phyloP scores from a whole-genome alignment of 1,140 invertebrate species.

The Anoplophora glabripennis region DNA sequence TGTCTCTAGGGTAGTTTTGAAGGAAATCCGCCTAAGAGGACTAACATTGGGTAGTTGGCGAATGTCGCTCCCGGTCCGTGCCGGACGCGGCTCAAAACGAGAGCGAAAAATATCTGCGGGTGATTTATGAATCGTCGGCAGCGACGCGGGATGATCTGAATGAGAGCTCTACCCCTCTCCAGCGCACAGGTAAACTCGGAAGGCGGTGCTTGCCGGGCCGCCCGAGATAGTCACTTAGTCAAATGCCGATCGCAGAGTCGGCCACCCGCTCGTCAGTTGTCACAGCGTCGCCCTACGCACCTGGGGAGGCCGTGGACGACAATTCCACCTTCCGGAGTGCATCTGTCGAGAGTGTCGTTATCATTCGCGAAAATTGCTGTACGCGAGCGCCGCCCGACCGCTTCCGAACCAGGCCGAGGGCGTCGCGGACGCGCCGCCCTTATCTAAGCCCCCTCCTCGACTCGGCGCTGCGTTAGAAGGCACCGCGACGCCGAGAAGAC shows the following conservation, averaged over 20 bases:
- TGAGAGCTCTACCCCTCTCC: slow-evolving; percentile 33
- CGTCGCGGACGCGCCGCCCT: slow-evolving; percentile 46
- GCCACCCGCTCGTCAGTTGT: slow-evolving; percentile 33
- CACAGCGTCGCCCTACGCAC: slow-evolving; percentile 13
- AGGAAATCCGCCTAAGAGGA: no score
- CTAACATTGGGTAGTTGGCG: no score
- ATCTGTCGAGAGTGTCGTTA: slow-evolving; percentile 1
- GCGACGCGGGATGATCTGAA: slow-evolving; percentile 30
- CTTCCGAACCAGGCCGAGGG: slow-evolving; percentile 43
- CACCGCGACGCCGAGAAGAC: slow-evolving; percentile 46
- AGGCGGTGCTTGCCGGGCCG: slow-evolving; percentile 41
- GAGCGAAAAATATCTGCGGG: slow-evolving; percentile 35
- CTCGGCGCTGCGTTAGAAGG: slow-evolving; percentile 41
- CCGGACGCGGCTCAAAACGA: not conserved
- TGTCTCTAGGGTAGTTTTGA: no score
- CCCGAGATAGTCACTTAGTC: slow-evolving; percentile 45
- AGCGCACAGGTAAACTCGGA: slow-evolving; percentile 42
- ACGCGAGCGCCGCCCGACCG: slow-evolving; percentile 35
- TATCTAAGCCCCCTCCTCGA: slow-evolving; percentile 44
- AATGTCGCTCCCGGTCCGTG: no score
- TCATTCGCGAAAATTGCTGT: slow-evolving; percentile 25
- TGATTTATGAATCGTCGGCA: slow-evolving; percentile 44
- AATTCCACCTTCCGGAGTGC: not conserved
- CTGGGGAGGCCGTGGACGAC: slow-evolving; percentile 4
- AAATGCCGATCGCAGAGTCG: slow-evolving; percentile 41